A percentile compares a stretch with the other conserved stretches of the same genome.
These are phyloP conservation scores for Channa argus DNA, from an alignment of 2,113 vertebrate genomes.

Conservation along the genomic window DNA sequence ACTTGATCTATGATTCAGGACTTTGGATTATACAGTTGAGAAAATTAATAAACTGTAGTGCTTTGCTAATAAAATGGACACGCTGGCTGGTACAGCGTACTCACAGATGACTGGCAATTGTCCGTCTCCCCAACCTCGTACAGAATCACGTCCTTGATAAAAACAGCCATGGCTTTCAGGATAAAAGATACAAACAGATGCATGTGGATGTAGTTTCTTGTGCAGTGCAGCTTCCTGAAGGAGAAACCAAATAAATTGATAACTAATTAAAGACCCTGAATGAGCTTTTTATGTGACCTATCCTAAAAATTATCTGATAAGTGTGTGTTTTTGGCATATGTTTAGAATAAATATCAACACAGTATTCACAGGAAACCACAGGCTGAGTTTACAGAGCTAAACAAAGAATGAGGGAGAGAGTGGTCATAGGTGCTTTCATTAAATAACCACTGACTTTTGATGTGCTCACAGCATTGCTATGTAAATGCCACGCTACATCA, in stretches of 20 bases:
- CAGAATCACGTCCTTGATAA: conserved; percentile 92
- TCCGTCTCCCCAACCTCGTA: conserved; percentile 84
- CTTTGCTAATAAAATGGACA: neutral
- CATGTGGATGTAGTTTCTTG: conserved; percentile 88
- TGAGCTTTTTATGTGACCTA: neutral
- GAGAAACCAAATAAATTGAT: conserved; percentile 1
- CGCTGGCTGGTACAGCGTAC: conserved; percentile 51
- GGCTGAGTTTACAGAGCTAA: neutral
- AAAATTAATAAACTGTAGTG: conserved; percentile 5
- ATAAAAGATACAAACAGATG: conserved; percentile 95
- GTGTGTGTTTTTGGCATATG: neutral
- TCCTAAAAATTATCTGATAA: neutral
- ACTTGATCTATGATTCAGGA: conserved; percentile 3
- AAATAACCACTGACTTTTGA: neutral
- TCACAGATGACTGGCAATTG: conserved; percentile 87
- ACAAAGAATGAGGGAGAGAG: neutral
- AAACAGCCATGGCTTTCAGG: conserved; percentile 90
- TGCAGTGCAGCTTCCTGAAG: conserved; percentile 93
- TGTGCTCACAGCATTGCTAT: conserved; percentile 3
- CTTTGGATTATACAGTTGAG: conserved; percentile 5
- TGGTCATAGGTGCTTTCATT: too few species aligned
- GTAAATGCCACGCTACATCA: conserved; percentile 25
- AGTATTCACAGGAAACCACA: conserved; percentile 1
- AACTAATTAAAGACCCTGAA: neutral
- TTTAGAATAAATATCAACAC: neutral